Evolutionary conservation across 2,888 invertebrate genomes (phyloP).

Genomic region (Dascillus cervinus): DNA sequence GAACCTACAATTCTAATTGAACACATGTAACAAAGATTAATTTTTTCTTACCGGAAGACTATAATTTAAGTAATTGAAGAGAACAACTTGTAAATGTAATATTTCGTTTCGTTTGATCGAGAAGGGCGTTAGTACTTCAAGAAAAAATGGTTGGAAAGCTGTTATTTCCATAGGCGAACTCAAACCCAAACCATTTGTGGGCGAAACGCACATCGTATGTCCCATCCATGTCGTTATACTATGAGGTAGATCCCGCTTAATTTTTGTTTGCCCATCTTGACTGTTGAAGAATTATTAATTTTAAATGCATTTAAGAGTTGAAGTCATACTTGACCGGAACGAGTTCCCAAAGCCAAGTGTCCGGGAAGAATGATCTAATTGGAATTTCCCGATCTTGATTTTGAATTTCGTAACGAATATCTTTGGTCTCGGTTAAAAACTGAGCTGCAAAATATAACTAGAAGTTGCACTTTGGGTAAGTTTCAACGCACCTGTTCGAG

Average conservation of each 20-base stretch:
- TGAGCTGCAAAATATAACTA: no score
- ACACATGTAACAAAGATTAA: not conserved
- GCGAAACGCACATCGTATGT: slow-evolving; percentile 49
- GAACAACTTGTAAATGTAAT: slow-evolving; percentile 55
- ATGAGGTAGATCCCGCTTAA: slow-evolving; percentile 47
- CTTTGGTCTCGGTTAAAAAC: no score
- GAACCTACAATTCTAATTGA: slow-evolving; percentile 23
- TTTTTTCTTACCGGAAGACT: slow-evolving; percentile 54
- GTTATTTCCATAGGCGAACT: slow-evolving; percentile 29
- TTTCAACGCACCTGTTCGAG: no score
- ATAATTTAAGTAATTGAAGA: slow-evolving; percentile 66
- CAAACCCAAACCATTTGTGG: slow-evolving; percentile 35
- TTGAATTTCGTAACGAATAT: no score
- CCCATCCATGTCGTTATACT: slow-evolving; percentile 57
- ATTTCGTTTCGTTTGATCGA: slow-evolving; percentile 60
- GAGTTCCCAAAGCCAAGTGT: slow-evolving; percentile 64
- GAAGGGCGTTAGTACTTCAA: slow-evolving; percentile 61
- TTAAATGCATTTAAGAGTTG: no score
- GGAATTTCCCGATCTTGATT: no score
- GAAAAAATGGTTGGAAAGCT: slow-evolving; percentile 67
- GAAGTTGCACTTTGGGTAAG: no score
- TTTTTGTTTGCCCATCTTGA: slow-evolving; percentile 31
- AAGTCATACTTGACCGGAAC: slow-evolving; percentile 45
- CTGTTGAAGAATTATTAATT: slow-evolving; percentile 26
- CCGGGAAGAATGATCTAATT: slow-evolving; percentile 45